Evolutionary conservation across 2,888 invertebrate species (phyloP).

Genomic region (Lycocerus yunnanus): DNA sequence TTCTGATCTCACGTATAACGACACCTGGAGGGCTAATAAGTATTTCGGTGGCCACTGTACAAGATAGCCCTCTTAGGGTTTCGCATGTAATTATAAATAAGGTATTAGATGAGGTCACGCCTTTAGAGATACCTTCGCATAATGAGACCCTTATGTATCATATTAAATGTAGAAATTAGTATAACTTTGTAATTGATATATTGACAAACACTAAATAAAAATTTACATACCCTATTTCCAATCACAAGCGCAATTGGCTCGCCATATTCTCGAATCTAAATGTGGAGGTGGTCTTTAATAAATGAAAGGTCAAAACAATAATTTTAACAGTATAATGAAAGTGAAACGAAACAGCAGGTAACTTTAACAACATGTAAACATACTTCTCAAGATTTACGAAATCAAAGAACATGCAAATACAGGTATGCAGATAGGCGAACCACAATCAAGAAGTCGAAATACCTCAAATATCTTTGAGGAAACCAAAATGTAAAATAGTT

Average conservation of each 20-base stretch:
- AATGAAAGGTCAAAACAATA: not conserved
- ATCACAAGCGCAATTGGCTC: not conserved
- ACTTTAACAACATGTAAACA: not conserved
- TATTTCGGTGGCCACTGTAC: constrained; percentile 30
- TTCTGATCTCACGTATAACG: constrained; percentile 30
- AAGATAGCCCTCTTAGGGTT: constrained; percentile 32
- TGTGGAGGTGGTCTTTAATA: not conserved
- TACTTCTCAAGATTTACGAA: not conserved
- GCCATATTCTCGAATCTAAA: not conserved
- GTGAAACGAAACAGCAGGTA: not conserved
- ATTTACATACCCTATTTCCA: not conserved
- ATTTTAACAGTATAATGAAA: not conserved
- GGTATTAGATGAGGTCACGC: constrained; percentile 31
- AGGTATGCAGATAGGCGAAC: not conserved
- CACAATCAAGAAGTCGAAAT: not conserved
- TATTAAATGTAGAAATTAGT: constrained; percentile 31
- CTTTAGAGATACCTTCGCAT: constrained; percentile 33
- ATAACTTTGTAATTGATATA: constrained; percentile 12
- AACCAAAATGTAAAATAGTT: not conserved
- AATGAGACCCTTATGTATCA: constrained; percentile 34
- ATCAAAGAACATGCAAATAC: not conserved
- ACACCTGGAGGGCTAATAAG: constrained; percentile 32
- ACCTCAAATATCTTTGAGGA: not conserved
- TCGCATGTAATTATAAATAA: constrained; percentile 33
- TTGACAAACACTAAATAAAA: not conserved